Conservation (phyloP, 2,888 invertebrate genomes). For the Bugulina stolonifera region DNA sequence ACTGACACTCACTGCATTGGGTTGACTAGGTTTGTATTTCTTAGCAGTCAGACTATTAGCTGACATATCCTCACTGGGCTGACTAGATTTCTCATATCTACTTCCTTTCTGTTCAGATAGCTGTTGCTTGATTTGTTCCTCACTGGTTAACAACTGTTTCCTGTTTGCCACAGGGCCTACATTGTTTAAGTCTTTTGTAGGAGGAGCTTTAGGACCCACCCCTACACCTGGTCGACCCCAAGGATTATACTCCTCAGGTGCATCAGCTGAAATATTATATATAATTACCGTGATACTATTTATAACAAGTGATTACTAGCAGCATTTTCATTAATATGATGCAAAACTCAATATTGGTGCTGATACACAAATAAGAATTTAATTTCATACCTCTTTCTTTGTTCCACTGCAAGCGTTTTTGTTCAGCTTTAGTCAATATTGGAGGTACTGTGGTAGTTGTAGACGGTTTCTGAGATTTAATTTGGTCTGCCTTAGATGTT, state of each 20-base stretch:
- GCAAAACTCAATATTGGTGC: too few species aligned
- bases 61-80: too few species aligned
- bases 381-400: constrained; percentile 67
- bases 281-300: too few species aligned
- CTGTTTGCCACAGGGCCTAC: background rate
- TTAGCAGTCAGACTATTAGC: too few species aligned
- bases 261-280: too few species aligned
- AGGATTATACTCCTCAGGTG: constrained; percentile 8
- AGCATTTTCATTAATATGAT: too few species aligned
- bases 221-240: constrained; percentile 21
- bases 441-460: background rate
- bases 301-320: too few species aligned
- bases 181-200: too few species aligned
- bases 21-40: too few species aligned
- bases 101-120: background rate
- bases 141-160: constrained; percentile 2
- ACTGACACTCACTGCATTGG: too few species aligned
- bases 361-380: too few species aligned
- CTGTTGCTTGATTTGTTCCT: background rate
- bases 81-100: background rate
- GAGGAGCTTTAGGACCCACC: background rate
- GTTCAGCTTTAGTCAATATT: constrained; percentile 59
- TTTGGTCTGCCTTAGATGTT: background rate
- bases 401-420: constrained; percentile 84
- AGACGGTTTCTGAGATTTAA: background rate